Conservation (phyloP, 1,140 invertebrate genomes). For the Drosophila grimshawi region DNA sequence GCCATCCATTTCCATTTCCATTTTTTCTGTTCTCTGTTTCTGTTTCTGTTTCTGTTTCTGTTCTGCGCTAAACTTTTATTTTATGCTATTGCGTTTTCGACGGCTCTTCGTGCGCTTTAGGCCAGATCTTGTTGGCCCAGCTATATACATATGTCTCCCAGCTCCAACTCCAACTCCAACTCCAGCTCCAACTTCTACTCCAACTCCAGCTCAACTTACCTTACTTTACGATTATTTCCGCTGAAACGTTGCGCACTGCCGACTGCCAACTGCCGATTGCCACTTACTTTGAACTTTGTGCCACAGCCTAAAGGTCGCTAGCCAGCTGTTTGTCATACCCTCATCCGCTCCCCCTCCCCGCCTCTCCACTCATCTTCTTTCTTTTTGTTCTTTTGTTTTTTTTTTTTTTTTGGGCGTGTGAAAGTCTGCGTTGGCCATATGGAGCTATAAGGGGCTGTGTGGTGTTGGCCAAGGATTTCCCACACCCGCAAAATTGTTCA, state of each 20-base stretch:
- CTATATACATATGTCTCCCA: not conserved
- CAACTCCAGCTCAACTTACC: conserved; percentile 39
- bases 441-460: conserved; percentile 17
- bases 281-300: conserved; percentile 73
- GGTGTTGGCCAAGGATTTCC: conserved; percentile 46
- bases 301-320: not conserved
- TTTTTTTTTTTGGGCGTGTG: conserved; percentile 64
- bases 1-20: conserved; percentile 62
- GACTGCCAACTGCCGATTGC: conserved; percentile 29
- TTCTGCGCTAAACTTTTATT: conserved; percentile 78
- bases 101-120: conserved; percentile 8
- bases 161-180: not conserved
- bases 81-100: conserved; percentile 62
- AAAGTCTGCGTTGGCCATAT: conserved; percentile 54
- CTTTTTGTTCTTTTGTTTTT: conserved; percentile 16
- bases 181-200: not conserved
- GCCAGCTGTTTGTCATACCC: not conserved
- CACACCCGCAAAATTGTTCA: conserved; percentile 68
- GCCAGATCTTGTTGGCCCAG: conserved; percentile 17
- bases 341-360: not conserved
- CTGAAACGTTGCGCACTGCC: conserved; percentile 69
- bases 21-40: conserved; percentile 28
- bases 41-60: conserved; percentile 27
- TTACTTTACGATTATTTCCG: conserved; percentile 82
- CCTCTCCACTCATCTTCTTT: not conserved